A percentile compares a stretch with the other conserved stretches of the same genome.
These are phyloP conservation scores for Cataglyphis cursor DNA, from an alignment of 2,888 invertebrate species.

Conservation along the genomic window DNA sequence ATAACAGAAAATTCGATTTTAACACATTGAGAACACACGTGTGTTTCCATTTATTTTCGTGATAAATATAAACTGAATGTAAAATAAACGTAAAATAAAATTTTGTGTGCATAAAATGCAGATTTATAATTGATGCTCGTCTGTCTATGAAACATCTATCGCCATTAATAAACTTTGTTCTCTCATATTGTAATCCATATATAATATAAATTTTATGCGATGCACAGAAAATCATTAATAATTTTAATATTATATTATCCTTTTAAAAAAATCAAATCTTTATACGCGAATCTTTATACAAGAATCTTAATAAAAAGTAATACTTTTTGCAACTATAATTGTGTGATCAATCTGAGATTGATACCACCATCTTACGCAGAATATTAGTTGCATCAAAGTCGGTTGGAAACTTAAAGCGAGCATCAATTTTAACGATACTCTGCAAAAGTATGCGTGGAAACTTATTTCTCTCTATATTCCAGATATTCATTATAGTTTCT, in stretches of 20 bases:
- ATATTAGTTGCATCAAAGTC: conserved; percentile 8
- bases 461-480: neutral
- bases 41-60: neutral
- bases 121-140: neutral
- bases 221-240: neutral
- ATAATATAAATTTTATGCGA: neutral
- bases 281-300: too few species aligned
- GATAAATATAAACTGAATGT: neutral
- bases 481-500: neutral
- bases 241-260: neutral
- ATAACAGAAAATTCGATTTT: conserved; percentile 4
- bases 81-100: conserved; percentile 16
- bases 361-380: neutral
- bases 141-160: neutral
- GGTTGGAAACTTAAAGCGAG: neutral
- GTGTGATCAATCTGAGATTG: neutral
- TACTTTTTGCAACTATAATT: neutral
- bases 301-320: neutral
- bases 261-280: neutral
- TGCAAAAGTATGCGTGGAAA: conserved; percentile 22
- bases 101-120: neutral
- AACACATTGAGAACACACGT: neutral
- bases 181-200: neutral
- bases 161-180: neutral
- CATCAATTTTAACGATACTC: conserved; percentile 29